These are phyloP conservation scores for Ariopsis seemanni DNA, from an alignment of 2,113 vertebrate species.

Conservation along the genomic window DNA sequence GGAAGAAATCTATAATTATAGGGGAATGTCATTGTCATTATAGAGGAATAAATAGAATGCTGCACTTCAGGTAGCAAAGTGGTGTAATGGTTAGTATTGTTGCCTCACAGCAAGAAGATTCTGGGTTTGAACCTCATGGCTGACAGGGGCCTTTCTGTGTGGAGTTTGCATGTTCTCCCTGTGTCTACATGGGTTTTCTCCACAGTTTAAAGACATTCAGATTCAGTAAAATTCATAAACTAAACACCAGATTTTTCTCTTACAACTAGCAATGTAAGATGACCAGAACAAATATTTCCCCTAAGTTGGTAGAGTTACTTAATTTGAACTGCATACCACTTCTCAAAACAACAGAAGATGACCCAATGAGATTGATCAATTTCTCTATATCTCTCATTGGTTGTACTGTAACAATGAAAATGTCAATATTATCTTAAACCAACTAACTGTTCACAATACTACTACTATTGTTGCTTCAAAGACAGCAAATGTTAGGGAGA, in stretches of 20 bases:
- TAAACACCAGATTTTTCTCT: background rate
- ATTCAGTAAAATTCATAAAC: background rate
- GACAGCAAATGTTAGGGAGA: too few species aligned
- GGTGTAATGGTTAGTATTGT: too few species aligned
- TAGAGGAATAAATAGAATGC: background rate
- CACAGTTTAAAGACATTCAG: too few species aligned
- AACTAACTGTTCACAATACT: background rate
- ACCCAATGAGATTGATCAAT: background rate
- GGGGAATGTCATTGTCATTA: background rate
- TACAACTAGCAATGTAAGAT: background rate
- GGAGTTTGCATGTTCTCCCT: too few species aligned
- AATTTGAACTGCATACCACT: background rate
- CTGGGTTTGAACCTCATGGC: too few species aligned
- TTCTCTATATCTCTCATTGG: background rate
- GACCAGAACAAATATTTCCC: background rate
- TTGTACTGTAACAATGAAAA: background rate
- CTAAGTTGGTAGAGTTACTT: background rate
- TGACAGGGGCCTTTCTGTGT: too few species aligned
- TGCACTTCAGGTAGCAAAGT: background rate
- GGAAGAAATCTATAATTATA: background rate
- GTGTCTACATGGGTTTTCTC: too few species aligned
- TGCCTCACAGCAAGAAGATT: too few species aligned
- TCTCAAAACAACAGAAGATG: background rate
- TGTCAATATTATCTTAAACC: background rate
- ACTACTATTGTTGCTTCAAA: too few species aligned